A percentile compares a stretch with the other conserved stretches of the same genome.
Evolutionary conservation across 92 coral and sea anemone genomes (phyloP).

Genomic region (Phenganax stokvisi): DNA sequence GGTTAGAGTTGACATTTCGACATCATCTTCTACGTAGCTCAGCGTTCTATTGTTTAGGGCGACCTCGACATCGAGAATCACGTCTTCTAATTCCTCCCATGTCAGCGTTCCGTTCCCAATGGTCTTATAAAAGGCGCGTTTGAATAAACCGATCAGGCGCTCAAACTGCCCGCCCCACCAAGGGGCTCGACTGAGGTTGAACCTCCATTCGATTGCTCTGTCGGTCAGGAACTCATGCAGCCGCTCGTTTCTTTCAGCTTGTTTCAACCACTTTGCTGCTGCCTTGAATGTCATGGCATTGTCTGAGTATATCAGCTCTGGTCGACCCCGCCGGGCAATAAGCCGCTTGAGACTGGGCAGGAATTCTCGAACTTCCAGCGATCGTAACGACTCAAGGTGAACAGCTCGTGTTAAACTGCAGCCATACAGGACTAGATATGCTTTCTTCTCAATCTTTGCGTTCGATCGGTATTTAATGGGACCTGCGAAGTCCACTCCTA

Average conservation of each 20-base stretch:
- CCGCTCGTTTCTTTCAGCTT: slow-evolving; percentile 3
- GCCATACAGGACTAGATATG: slow-evolving; percentile 30
- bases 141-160: slow-evolving; percentile 42
- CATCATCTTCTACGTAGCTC: slow-evolving; percentile 36
- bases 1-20: slow-evolving; percentile 1
- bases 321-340: slow-evolving; percentile 28
- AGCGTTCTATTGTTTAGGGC: slow-evolving; percentile 30
- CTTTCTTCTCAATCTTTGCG: slow-evolving; percentile 24
- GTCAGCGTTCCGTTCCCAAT: slow-evolving; percentile 36
- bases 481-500: slow-evolving; percentile 49
- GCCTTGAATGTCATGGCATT: slow-evolving; percentile 33
- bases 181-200: slow-evolving; percentile 39
- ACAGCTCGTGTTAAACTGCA: slow-evolving; percentile 39
- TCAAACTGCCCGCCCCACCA: slow-evolving; percentile 41
- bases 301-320: slow-evolving; percentile 34
- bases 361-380: slow-evolving; percentile 13
- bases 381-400: slow-evolving; percentile 9
- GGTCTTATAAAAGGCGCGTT: slow-evolving; percentile 24
- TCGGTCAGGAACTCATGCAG: slow-evolving; percentile 14
- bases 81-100: slow-evolving; percentile 37
- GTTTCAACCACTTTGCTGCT: slow-evolving; percentile 31
- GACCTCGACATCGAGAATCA: slow-evolving; percentile 34
- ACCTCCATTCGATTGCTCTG: slow-evolving; percentile 34
- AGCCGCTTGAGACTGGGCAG: slow-evolving; percentile 24
- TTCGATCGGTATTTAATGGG: slow-evolving; percentile 36